These are phyloP conservation scores for Bilobella aurantiaca DNA, from an alignment of 1,140 invertebrate species.

Conservation along the genomic window DNA sequence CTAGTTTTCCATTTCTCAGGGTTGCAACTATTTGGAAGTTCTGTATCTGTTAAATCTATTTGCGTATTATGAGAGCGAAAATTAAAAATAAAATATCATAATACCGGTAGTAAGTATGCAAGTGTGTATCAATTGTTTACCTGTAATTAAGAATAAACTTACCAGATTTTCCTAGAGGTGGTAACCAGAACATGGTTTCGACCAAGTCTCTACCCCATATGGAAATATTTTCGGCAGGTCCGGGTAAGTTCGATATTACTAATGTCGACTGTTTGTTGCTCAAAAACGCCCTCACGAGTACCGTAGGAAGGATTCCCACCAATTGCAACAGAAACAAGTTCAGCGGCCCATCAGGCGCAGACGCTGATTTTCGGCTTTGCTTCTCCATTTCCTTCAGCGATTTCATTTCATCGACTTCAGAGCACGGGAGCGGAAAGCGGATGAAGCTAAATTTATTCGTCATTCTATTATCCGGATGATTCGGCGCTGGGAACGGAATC, in stretches of 20 bases:
- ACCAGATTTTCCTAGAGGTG: constrained; percentile 27
- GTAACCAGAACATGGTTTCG: constrained; percentile 33
- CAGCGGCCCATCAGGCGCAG: constrained; percentile 24
- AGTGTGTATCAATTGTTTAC: background rate
- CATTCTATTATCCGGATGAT: constrained; percentile 30
- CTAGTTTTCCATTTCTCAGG: too few species aligned
- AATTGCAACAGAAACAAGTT: constrained; percentile 26
- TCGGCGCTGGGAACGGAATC: constrained; percentile 29
- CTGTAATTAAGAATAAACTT: too few species aligned
- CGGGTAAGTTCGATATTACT: constrained; percentile 28
- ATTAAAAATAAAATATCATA: too few species aligned
- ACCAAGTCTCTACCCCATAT: constrained; percentile 22
- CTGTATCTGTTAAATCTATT: too few species aligned
- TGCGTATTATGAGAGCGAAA: too few species aligned
- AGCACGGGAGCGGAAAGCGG: constrained; percentile 16
- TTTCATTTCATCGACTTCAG: constrained; percentile 7
- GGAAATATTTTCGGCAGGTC: constrained; percentile 13
- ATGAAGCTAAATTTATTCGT: constrained; percentile 29
- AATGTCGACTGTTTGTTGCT: constrained; percentile 26
- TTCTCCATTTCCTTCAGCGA: constrained; percentile 15
- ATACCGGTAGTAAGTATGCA: background rate
- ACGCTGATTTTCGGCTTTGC: constrained; percentile 7
- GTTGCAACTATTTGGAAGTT: too few species aligned
- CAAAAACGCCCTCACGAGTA: constrained; percentile 20
- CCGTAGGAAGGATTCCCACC: constrained; percentile 11